Evolutionary conservation across 2,888 invertebrate species (phyloP), one percentile per base, ranked within the genome.

Genomic region (Cephus nigrinus): DNA sequence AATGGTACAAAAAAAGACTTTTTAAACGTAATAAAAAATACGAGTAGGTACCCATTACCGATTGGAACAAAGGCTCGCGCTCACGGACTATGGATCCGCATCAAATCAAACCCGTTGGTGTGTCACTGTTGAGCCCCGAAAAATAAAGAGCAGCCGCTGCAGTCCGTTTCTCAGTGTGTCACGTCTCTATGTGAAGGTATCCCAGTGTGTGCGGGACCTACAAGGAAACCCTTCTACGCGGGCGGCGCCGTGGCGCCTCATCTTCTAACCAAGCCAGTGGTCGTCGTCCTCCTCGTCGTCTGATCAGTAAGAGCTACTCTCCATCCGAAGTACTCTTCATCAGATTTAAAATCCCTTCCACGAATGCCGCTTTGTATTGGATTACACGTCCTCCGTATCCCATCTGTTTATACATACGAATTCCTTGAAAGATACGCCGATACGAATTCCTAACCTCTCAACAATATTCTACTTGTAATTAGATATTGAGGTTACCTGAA

Each of bases 211-310:
- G 86, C 79, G 86, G 81, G 86, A 79, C 85, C 85, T 91, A 91
- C 91, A 91, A 90, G 91, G 85, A 91, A 91, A 91, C 91, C 91
- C 91, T 91, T 91, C 91, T 91, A 91, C 89, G 91, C 86, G 84
- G 86, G 86, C 91, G 91, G 91, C 91, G 91, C 91, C 91, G 89
- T 90, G 91, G 91, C 91, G 91, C 91, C 91, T 91, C 86, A 83
- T 82, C 86, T 83, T 82, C 84, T 83, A 82, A 83, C 83, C 84
- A 79, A 79, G 81, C 82, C 81, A 79, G 77, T 78, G 77, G 74
- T 80, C 78, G 76, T 81, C 75, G 74, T 80, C 69, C 15, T 73
- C 78, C n/a, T 69, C 78, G 74, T 69, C 78, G 36, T 76, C 35
- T 76, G 78, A 75, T 73, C 79, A 78, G 74, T 35, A 80, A 80